Evolutionary conservation across 2,888 invertebrate species (phyloP), one percentile per base, ranked within the genome.

Genomic region (Homarus gammarus): DNA sequence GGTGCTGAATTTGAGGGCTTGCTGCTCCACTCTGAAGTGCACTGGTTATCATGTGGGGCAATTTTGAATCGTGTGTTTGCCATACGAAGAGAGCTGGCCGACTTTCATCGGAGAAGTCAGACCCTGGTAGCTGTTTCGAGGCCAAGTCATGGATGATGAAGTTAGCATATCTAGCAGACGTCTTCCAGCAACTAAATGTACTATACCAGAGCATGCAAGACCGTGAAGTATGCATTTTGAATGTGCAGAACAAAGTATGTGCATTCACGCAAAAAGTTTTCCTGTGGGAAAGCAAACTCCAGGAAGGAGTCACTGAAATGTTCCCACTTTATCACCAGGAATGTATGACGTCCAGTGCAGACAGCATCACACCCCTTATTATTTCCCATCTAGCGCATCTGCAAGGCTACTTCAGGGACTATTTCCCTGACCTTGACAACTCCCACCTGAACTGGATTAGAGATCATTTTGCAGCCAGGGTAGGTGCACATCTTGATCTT

Each of bases 401-500:
- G 73, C 73, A 73, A 73, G 73, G 73, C 10, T 15, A 73, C 33
- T 10, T 73, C 73, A 73, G 12, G 73, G 73, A 73, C 22, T 73
- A 10, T 73, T 73, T 27, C 73, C 73, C 73, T 38, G 33, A 73
- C 22, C 33, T 73, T 6, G 73, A 73, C 6, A 73, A 73, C 33
- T 73, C 33, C 38, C 73, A 73, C 73, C 33, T 8, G 73, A n/a
- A 31, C 10, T 73, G 73, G 12, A 73, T 31, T 73, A 73, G 73
- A 73, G 27, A 73, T 73, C 73, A 8, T 73, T 73, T 31, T 8
- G 73, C 73, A 72, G 31, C 12, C 72, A 38, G 73, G 33, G 73
- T 73, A 73, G 38, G 73, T 73, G 73, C 73, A 73, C 73, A 73
- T 73, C 73, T 31, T 73, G 12, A 73, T 73, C 22, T 73, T 8